A percentile compares a stretch with the other conserved stretches of the same genome.
Conservation (phyloP, 2,888 invertebrate species). For the Melanophora roralis region DNA sequence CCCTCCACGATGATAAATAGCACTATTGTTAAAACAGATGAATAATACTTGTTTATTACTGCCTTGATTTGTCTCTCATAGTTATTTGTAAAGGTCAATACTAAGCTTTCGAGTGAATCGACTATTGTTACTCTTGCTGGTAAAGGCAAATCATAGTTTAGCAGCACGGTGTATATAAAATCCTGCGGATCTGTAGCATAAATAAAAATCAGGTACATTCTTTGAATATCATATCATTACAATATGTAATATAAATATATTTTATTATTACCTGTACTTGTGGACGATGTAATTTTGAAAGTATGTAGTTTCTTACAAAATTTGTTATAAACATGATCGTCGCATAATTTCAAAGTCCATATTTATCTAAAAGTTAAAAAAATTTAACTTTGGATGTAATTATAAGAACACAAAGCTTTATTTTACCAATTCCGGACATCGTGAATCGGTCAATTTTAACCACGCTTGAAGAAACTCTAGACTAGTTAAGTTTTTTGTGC, state of each 20-base stretch:
- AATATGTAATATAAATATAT: not conserved
- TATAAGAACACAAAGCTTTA: not conserved
- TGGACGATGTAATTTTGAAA: not conserved
- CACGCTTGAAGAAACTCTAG: constrained; percentile 3
- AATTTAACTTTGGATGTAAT: not conserved
- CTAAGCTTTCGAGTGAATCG: too few species aligned
- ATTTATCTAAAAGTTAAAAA: constrained; percentile 10
- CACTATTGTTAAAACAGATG: too few species aligned
- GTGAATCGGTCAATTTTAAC: constrained; percentile 11
- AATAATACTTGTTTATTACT: too few species aligned
- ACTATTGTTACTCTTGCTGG: too few species aligned
- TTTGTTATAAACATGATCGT: too few species aligned
- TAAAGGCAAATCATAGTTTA: constrained; percentile 48
- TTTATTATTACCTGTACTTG: not conserved
- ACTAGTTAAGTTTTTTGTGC: not conserved
- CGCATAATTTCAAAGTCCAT: not conserved
- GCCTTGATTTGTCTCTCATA: too few species aligned
- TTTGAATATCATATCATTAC: constrained; percentile 36
- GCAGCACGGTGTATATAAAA: too few species aligned
- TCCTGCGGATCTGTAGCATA: too few species aligned
- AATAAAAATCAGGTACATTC: too few species aligned
- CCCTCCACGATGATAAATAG: too few species aligned
- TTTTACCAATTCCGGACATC: constrained; percentile 18
- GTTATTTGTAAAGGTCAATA: too few species aligned
- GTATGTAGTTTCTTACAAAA: too few species aligned